Conservation (phyloP, 2,888 invertebrate species). For the Ecdyonurus torrentis region DNA sequence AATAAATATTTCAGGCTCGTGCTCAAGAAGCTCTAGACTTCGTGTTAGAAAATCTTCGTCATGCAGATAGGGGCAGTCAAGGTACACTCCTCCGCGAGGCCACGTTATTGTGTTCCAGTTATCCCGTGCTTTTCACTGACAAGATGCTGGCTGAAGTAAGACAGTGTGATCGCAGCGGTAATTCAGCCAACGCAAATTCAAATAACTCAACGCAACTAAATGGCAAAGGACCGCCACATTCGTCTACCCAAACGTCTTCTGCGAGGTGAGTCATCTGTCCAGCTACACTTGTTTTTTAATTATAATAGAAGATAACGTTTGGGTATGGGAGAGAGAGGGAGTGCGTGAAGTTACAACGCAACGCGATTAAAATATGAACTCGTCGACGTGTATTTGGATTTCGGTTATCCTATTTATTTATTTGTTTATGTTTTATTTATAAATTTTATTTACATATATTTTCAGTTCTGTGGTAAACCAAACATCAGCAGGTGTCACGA, state of each 20-base stretch:
- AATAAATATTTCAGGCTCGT: conserved; percentile 50
- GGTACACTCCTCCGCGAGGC: conserved; percentile 63
- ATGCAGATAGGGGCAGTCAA: conserved; percentile 54
- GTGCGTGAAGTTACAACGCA: background rate
- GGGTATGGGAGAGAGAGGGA: background rate
- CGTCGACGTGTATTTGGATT: background rate
- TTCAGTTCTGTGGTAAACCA: conserved; percentile 36
- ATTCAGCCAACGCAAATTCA: background rate
- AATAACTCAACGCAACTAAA: background rate
- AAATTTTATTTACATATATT: conserved; percentile 1
- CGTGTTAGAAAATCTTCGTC: conserved; percentile 54
- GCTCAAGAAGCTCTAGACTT: conserved; percentile 70
- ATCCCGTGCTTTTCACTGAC: conserved; percentile 65
- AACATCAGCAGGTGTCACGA: conserved; percentile 58
- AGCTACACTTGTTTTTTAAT: background rate
- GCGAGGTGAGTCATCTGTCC: too few species aligned
- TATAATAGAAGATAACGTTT: background rate
- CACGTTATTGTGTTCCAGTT: conserved; percentile 59
- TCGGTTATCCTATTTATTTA: background rate
- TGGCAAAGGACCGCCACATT: background rate
- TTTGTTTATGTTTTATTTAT: conserved; percentile 1
- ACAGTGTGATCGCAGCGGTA: conserved; percentile 28
- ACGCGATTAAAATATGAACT: too few species aligned
- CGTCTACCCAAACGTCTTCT: background rate
- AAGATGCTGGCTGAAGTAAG: conserved; percentile 57